phyloP scores from a whole-genome alignment of 2,797 vertebrate genomes.

The Pipistrellus pygmaeus region DNA sequence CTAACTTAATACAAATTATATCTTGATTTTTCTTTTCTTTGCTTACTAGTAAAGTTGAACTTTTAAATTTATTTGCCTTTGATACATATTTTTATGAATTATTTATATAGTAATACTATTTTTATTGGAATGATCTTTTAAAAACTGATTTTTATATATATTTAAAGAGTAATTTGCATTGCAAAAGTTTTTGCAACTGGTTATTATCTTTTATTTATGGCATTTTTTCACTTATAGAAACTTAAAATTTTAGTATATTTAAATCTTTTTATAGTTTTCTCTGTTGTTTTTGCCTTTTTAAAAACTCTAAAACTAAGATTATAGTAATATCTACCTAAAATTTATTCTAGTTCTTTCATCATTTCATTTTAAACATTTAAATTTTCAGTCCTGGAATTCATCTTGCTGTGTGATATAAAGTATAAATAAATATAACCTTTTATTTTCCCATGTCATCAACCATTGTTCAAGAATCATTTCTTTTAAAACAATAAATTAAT shows the following conservation, averaged over 20 bases:
- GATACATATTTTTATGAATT: conserved; percentile 26
- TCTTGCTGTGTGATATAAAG: background rate
- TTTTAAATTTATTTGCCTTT: conserved; percentile 24
- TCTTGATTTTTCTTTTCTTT: conserved; percentile 36
- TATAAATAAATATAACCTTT: background rate
- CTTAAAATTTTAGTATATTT: background rate
- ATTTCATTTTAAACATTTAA: conserved; percentile 42
- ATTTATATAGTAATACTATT: background rate
- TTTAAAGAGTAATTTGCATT: background rate
- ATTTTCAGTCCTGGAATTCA: conserved; percentile 4
- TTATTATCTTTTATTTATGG: background rate
- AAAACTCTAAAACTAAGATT: conserved; percentile 33
- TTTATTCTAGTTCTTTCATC: conserved; percentile 1
- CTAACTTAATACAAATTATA: background rate
- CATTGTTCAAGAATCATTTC: conserved; percentile 29
- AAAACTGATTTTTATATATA: background rate
- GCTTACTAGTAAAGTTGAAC: conserved; percentile 7
- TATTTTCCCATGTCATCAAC: background rate
- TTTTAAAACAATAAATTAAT: conserved; percentile 53
- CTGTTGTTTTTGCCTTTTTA: background rate
- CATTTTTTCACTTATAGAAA: background rate
- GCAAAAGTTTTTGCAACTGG: background rate
- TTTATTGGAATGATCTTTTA: conserved; percentile 5
- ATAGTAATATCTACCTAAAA: background rate
- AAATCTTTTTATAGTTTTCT: background rate